phyloP scores from a whole-genome alignment of 1,140 invertebrate genomes.

The Stenopsyche tienmushanensis region DNA sequence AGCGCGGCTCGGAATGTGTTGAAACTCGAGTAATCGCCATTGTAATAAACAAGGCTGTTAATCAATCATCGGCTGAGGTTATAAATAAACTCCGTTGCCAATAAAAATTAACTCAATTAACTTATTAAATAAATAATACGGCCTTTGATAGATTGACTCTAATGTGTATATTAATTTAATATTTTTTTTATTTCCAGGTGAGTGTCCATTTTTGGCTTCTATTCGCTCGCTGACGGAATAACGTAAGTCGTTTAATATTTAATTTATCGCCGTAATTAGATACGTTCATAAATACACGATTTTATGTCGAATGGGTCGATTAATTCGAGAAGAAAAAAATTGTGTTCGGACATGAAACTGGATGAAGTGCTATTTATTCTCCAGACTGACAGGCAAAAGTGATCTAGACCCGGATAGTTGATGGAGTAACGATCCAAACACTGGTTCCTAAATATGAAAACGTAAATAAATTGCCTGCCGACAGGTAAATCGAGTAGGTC shows the following conservation, averaged over 20 bases:
- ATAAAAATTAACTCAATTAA: too few species aligned
- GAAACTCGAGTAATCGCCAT: neutral
- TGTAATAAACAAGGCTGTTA: too few species aligned
- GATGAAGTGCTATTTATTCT: neutral
- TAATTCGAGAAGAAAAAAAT: neutral
- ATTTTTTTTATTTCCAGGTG: neutral
- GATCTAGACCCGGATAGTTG: slow-evolving; percentile 4
- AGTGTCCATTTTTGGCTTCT: neutral
- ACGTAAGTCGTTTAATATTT: neutral
- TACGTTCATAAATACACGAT: neutral
- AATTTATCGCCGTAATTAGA: neutral
- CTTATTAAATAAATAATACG: too few species aligned
- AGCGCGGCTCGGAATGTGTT: too few species aligned
- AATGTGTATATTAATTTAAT: neutral
- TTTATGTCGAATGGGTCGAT: too few species aligned
- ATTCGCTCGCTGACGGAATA: too few species aligned
- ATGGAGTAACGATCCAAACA: slow-evolving; percentile 9
- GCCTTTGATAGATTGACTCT: too few species aligned
- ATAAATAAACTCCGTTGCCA: too few species aligned
- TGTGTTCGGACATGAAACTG: too few species aligned
- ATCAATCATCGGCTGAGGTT: too few species aligned
- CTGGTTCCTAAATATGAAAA: slow-evolving; percentile 21
- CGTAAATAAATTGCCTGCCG: slow-evolving; percentile 29
- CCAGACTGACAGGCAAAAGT: neutral
- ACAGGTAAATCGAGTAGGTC: slow-evolving; percentile 34